Evolutionary conservation across 2,113 vertebrate species (phyloP), one percentile per base, ranked within the genome.

Genomic region (Centropus bengalensis): DNA sequence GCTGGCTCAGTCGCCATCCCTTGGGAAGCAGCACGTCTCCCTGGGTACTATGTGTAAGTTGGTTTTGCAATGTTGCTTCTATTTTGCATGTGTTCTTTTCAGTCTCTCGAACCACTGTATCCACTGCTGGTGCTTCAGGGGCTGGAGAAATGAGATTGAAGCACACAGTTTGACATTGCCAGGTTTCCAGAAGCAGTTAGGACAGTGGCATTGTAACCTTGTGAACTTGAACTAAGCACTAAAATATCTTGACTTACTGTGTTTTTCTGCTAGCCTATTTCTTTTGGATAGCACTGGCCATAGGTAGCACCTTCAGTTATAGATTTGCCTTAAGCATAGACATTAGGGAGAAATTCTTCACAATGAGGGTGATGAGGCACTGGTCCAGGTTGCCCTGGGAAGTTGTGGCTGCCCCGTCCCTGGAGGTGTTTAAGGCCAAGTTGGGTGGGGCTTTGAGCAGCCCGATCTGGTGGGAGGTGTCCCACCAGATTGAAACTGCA

Each of bases 1-100:
- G 27, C 86, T 98, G 86, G 71, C 98, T 23, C 98, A 98, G 87
- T 94, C 98, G 6, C 87, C 97, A 0, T 97, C 98, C 42, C 98
- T 99, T 74, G 93, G 97, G 68, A 99, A 99, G 40, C 86, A 98
- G 28, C 97, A 93, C 16, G 94, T 97, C 64, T 86, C 95, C 38
- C 82, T 76, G 91, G 98, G 98, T 86, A 79, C 96, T 73, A 51
- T 96, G 27, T 2, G 97, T 98, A 92, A 98, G 98, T 98, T 70
- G 38, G 19, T 27, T 27, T 59, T 45, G 22, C 38, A 51, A 1
- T 44, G 6, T 60, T 17, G 49, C 66, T 78, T 8, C 19, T 36
- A 2, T 56, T 55, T 52, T 78, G 47, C 22, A 0, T 23, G 6
- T 74, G 33, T 33, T 86, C 33, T 42, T 70, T 11, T 66, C 2